phyloP scores from a whole-genome alignment of 2,113 vertebrate species.

The Opisthocomus hoazin region DNA sequence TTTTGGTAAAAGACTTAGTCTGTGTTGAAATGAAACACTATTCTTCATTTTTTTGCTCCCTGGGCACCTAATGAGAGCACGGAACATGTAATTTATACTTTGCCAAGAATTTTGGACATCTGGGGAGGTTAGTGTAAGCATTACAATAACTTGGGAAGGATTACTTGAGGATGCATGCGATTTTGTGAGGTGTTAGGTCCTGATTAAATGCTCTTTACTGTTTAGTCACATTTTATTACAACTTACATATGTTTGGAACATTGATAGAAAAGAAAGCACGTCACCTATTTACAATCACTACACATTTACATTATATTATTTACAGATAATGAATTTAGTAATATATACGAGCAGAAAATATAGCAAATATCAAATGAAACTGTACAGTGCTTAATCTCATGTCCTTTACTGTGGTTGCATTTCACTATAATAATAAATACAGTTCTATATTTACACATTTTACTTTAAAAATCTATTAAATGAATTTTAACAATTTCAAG shows the following conservation, averaged over 20 bases:
- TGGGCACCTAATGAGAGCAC: neutral
- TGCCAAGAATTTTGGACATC: neutral
- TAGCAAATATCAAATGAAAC: slow-evolving; percentile 68
- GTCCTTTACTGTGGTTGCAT: slow-evolving; percentile 63
- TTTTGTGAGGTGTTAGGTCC: slow-evolving; percentile 4
- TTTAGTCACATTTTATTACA: slow-evolving; percentile 78
- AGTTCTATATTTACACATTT: slow-evolving; percentile 84
- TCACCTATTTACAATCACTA: slow-evolving; percentile 78
- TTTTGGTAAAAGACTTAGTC: neutral
- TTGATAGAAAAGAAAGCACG: slow-evolving; percentile 73
- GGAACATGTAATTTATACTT: neutral
- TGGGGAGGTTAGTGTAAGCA: neutral
- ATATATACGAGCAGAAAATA: slow-evolving; percentile 64
- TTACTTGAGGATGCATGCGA: neutral
- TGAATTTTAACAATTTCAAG: slow-evolving; percentile 72
- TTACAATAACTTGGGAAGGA: neutral
- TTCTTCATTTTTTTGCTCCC: neutral
- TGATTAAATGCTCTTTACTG: slow-evolving; percentile 43
- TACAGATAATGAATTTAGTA: slow-evolving; percentile 73
- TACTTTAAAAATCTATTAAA: slow-evolving; percentile 75
- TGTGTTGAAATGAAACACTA: neutral
- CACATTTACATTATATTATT: slow-evolving; percentile 80
- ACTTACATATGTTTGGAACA: slow-evolving; percentile 68
- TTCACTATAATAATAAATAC: slow-evolving; percentile 83
- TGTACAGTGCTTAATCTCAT: slow-evolving; percentile 72